Evolutionary conservation across 1,140 invertebrate species (phyloP).

Genomic region (Drosophila pseudoananassae): DNA sequence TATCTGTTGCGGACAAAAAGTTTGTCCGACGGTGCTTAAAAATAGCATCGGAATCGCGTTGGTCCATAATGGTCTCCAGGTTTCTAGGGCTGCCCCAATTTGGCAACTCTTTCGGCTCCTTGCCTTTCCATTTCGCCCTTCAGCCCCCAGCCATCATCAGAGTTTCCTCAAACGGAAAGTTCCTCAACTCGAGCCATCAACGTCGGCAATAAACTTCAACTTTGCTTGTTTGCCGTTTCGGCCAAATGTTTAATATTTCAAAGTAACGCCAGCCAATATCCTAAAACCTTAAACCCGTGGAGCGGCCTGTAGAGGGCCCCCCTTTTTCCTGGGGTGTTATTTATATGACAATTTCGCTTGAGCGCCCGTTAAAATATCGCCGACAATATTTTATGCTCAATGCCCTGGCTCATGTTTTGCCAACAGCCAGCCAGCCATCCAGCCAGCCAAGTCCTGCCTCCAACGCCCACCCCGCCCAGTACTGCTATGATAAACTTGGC

Average conservation of each 20-base stretch:
- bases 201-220: slow-evolving; percentile 72
- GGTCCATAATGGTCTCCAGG: slow-evolving; percentile 44
- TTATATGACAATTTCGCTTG: slow-evolving; percentile 83
- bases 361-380: slow-evolving; percentile 80
- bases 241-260: slow-evolving; percentile 78
- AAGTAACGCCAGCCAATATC: slow-evolving; percentile 63
- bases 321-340: slow-evolving; percentile 53
- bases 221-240: slow-evolving; percentile 54
- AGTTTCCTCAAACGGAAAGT: slow-evolving; percentile 17
- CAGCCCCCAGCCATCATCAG: not conserved
- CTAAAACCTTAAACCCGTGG: slow-evolving; percentile 38
- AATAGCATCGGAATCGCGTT: slow-evolving; percentile 37
- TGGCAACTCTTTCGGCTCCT: not conserved
- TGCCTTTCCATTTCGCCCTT: slow-evolving; percentile 19
- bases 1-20: slow-evolving; percentile 35
- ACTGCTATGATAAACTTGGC: slow-evolving; percentile 79
- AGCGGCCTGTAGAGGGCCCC: no score
- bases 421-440: slow-evolving; percentile 37
- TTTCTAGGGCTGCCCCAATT: slow-evolving; percentile 27
- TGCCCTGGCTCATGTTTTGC: slow-evolving; percentile 75
- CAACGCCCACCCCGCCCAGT: slow-evolving; percentile 1
- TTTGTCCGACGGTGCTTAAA: slow-evolving; percentile 35
- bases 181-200: slow-evolving; percentile 32
- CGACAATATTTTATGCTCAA: slow-evolving; percentile 79
- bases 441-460: slow-evolving; percentile 34